Evolutionary conservation across 1,140 invertebrate species (phyloP), one percentile per base, ranked within the genome.

Genomic region (Hyles euphorbiae): DNA sequence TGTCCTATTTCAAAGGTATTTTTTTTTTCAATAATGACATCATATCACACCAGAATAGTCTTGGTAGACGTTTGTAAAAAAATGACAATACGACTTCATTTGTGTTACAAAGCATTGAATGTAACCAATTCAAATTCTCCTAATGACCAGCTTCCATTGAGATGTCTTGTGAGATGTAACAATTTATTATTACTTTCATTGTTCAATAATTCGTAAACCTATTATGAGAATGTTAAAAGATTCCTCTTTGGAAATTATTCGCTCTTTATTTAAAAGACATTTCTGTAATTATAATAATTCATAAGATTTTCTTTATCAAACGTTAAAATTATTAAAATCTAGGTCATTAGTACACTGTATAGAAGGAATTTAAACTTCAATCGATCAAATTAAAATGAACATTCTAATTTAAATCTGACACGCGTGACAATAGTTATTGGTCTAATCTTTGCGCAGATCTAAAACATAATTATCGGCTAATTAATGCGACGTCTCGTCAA

Each of bases 401-500:
- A 10, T 54, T 50, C 54, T 63, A 56, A 65, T 65, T 61, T 59
- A 55, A 61, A 67, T 58, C 53, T 45, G 52, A 65, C 57, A 32
- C 22, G 48, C 57, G 58, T 53, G 53, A 63, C 48, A 60, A 56
- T 56, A 50, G 47, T 52, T 61, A 62, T 8, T 40, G 5, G 36
- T 63, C 53, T 53, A 9, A n/a, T 43, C 45, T n/a, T 48, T 44
- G 12, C n/a, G 56, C 53, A 56, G 58, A 67, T 58, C 66, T 67
- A 67, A 70, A 65, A 74, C 55, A 52, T 65, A 78, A 83, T 80
- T 75, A 80, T 76, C 66, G 67, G 52, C 61, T 79, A 78, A 83
- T 85, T 83, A 81, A 71, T 74, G 63, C 61, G 52, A 53, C 67
- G 67, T 65, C 72, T 64, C 72, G 64, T 56, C 69, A 73, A 79